Base-by-base conservation (phyloP, 2,888 invertebrate genomes). In the Acanthosepion lycidas region DNA sequence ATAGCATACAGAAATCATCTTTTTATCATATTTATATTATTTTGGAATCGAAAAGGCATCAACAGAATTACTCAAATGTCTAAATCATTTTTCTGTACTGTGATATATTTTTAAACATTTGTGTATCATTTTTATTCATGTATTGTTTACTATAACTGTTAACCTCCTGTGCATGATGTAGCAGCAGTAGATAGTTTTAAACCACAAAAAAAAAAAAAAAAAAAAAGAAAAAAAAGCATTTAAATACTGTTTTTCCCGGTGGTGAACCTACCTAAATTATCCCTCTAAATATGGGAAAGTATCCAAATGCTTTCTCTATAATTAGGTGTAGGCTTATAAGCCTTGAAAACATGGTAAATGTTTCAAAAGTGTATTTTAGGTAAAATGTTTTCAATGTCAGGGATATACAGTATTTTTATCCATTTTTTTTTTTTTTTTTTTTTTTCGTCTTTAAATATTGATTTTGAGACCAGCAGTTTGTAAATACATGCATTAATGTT, bases 31-130 rank as follows among this genome's bases (percentile, higher is more conserved):
- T 78, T 78, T 78, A 78, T 78, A 78, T 78, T 78, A 78, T 78
- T 78, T 78, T 78, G 78, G n/a, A 78, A 78, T 78, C n/a, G 78
- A 78, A 78, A 78, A 78, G 78, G 78, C 78, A 78, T 78, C 78
- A 78, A 78, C 78, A 78, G 78, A 78, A 78, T 78, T 78, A 78
- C 78, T 78, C 78, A 78, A 78, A 78, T 78, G 78, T 78, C 78
- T 78, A 33, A 33, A 78, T 78, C 78, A 78, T 78, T 78, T 78
- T 78, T 78, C 78, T 78, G 78, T 78, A 78, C 78, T 78, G 78
- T 78, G 78, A 78, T 78, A 78, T 78, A 78, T 78, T 78, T 78
- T 78, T 78, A 78, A 78, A 78, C 78, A 78, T 78, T 78, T 78
- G 78, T 78, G 78, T 78, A 78, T 78, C 78, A 78, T 78, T 78